Conservation (phyloP, 1,140 invertebrate species). For the Lucilia cuprina region DNA sequence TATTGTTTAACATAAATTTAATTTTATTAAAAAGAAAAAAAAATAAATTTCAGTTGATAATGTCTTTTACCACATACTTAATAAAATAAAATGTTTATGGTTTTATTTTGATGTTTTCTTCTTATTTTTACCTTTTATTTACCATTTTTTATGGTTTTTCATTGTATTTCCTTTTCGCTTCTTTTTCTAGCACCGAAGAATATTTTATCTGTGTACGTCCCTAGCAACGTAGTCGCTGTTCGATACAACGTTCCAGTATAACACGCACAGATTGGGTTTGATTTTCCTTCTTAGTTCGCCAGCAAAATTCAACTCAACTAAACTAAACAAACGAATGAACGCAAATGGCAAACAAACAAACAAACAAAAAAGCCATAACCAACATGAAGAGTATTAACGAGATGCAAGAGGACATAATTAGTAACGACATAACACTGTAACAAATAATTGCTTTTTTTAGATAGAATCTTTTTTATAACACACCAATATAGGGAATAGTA, state of each 20-base stretch:
- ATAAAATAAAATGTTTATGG: background rate
- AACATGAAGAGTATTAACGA: background rate
- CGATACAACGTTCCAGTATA: conserved; percentile 47
- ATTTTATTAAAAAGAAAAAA: too few species aligned
- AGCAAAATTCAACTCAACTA: background rate
- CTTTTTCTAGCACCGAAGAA: conserved; percentile 52
- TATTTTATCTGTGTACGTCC: conserved; percentile 54
- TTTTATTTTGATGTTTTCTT: background rate
- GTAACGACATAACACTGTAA: background rate
- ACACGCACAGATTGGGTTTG: conserved; percentile 39
- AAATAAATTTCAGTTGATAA: too few species aligned
- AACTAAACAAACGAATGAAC: background rate
- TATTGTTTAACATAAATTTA: too few species aligned
- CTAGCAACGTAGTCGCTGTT: conserved; percentile 46
- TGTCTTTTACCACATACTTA: too few species aligned
- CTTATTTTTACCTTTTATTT: too few species aligned
- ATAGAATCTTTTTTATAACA: too few species aligned
- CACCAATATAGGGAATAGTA: too few species aligned
- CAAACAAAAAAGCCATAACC: too few species aligned
- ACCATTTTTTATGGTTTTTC: background rate
- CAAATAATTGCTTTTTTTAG: background rate
- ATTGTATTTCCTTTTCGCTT: background rate
- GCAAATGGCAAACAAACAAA: background rate
- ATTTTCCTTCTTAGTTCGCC: background rate
- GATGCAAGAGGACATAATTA: background rate